A percentile compares a stretch with the other conserved stretches of the same genome.
Conservation (phyloP, 2,888 invertebrate species). For the Cryptophagus acutangulus region DNA sequence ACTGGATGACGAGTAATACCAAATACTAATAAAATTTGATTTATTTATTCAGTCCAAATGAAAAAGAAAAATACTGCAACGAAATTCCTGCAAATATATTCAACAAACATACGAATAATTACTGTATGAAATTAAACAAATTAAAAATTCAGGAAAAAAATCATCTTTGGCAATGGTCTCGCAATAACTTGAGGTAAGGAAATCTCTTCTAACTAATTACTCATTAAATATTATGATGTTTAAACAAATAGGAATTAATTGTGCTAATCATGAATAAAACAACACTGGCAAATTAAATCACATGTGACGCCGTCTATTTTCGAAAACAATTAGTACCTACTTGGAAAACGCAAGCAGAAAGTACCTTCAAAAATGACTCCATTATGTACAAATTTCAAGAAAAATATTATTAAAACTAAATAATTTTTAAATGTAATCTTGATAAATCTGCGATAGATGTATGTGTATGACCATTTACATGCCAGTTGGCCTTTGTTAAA, state of each 20-base stretch:
- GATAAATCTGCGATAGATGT: too few relatives aligned
- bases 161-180: too few relatives aligned
- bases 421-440: too few relatives aligned
- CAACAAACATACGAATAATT: too few relatives aligned
- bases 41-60: neutral
- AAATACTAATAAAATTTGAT: neutral
- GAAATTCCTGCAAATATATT: neutral
- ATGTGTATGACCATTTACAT: slow-evolving; percentile 4
- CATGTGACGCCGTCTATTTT: slow-evolving; percentile 1
- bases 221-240: neutral
- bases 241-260: slow-evolving; percentile 4
- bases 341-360: too few relatives aligned
- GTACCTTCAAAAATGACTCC: too few relatives aligned
- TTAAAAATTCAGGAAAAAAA: too few relatives aligned
- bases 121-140: too few relatives aligned
- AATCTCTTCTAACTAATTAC: slow-evolving; percentile 6
- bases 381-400: too few relatives aligned
- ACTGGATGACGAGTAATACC: neutral
- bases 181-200: too few relatives aligned
- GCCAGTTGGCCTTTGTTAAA: slow-evolving; percentile 5
- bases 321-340: slow-evolving; percentile 5
- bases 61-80: neutral
- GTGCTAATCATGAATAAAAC: slow-evolving; percentile 2
- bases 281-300: neutral
- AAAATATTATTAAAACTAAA: too few relatives aligned